Evolutionary conservation across 2,113 vertebrate genomes (phyloP).

Genomic region (Thunnus maccoyii): DNA sequence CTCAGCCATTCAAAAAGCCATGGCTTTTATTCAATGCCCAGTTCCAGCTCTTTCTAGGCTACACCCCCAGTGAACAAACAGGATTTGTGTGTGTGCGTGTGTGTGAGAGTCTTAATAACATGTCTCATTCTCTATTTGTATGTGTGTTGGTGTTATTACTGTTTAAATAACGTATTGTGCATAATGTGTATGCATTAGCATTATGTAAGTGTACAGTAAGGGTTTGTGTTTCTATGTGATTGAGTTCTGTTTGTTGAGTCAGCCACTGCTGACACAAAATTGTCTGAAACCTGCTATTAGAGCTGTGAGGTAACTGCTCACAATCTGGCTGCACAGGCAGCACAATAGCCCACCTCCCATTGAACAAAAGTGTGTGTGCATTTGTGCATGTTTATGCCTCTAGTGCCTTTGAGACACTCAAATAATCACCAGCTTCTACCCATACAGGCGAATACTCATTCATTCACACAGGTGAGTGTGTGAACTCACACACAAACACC

Average conservation of each 20-base stretch:
- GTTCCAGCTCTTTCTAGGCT: slow-evolving; percentile 77
- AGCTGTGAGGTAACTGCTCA: slow-evolving; percentile 58
- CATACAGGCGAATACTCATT: slow-evolving; percentile 50
- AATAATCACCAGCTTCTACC: slow-evolving; percentile 62
- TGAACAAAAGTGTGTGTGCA: slow-evolving; percentile 45
- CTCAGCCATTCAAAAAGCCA: slow-evolving; percentile 80
- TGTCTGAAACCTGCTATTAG: slow-evolving; percentile 73
- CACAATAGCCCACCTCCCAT: slow-evolving; percentile 56
- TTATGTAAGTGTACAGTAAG: slow-evolving; percentile 67
- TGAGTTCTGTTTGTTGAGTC: slow-evolving; percentile 68
- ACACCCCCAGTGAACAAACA: slow-evolving; percentile 73
- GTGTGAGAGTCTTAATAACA: slow-evolving; percentile 47
- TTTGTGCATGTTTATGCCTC: slow-evolving; percentile 52
- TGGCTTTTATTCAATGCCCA: slow-evolving; percentile 75
- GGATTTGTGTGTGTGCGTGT: slow-evolving; percentile 63
- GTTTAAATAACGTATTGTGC: slow-evolving; percentile 48
- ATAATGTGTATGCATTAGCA: slow-evolving; percentile 64
- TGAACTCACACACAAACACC: slow-evolving; percentile 10
- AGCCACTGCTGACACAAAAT: slow-evolving; percentile 72
- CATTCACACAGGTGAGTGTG: slow-evolving; percentile 40
- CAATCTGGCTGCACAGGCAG: slow-evolving; percentile 48
- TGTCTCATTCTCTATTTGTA: slow-evolving; percentile 60
- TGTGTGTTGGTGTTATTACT: slow-evolving; percentile 49
- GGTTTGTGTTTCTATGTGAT: slow-evolving; percentile 61
- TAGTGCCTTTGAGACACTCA: slow-evolving; percentile 31